Base-by-base conservation (phyloP, 92 coral and sea anemone species). In the Pocillopora grandis region DNA sequence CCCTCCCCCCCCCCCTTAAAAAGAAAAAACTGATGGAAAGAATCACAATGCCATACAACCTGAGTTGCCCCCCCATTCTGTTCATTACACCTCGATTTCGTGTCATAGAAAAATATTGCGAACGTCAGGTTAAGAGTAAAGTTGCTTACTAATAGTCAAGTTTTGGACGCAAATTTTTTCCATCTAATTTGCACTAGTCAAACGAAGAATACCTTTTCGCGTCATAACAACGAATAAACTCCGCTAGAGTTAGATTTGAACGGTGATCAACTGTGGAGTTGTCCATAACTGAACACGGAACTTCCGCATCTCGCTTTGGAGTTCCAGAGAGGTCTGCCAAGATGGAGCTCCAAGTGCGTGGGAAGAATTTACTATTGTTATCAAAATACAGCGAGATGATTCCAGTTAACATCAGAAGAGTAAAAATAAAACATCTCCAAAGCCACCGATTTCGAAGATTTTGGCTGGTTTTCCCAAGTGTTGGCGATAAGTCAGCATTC, bases 161-260 rank as follows among this genome's bases (percentile, higher is more conserved):
- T 42, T 42, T 42, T 7, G 52, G 52, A 42, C 52, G 8, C 52
- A 7, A 42, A 3, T 42, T 7, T 42, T 42, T 42, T 42, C 8
- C 52, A 42, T 42, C 52, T 42, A 42, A 42, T 42, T 42, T 42
- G 1, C 69, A 13, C n/a, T 10, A 31, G 23, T 18, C 71, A 58
- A 0, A 74, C 5, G 20, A 36, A 0, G 19, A 14, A 19, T 74
- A 95, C 98, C 98, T 90, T 76, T 90, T 93, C 21, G 93, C 95
- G 70, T 95, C 98, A 77, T 93, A 95, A 48, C 84, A 86, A 71
- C 87, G 87, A 16, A 87, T 79, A 80, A 95, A 95, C 71, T 95
- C 98, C 20, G 70, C 90, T 76, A 95, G 87, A 71, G 93, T 92
- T 66, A 95, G 85, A 57, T 90, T 80, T 31, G 91, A 88, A 20